phyloP scores from a whole-genome alignment of 2,888 invertebrate species.

The Vesta saturnalis region DNA sequence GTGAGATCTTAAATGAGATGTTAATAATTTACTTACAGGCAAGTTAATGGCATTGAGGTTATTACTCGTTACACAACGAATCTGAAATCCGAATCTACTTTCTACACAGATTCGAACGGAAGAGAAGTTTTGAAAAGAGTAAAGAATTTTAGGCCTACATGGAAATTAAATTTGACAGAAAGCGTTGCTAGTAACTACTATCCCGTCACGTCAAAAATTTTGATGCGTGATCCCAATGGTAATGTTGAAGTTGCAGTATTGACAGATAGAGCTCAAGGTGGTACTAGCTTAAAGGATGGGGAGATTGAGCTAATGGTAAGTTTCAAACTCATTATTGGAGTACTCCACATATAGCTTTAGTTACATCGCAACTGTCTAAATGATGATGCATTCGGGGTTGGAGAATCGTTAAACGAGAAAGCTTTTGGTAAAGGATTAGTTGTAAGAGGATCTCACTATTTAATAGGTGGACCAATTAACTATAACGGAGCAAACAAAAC shows the following conservation, averaged over 20 bases:
- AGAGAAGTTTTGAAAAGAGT: slow-evolving; percentile 81
- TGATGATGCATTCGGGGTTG: slow-evolving; percentile 95
- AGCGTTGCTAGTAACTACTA: slow-evolving; percentile 90
- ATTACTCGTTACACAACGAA: slow-evolving; percentile 76
- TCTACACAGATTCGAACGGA: slow-evolving; percentile 96
- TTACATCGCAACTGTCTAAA: slow-evolving; percentile 83
- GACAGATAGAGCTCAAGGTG: slow-evolving; percentile 85
- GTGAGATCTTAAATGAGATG: not conserved
- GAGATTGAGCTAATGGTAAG: slow-evolving; percentile 80
- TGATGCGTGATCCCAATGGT: slow-evolving; percentile 66
- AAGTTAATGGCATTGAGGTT: slow-evolving; percentile 82
- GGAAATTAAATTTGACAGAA: slow-evolving; percentile 75
- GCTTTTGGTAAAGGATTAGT: slow-evolving; percentile 75
- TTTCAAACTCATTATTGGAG: too few relatives aligned
- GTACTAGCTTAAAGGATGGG: slow-evolving; percentile 78
- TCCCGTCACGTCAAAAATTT: slow-evolving; percentile 87
- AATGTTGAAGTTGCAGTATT: slow-evolving; percentile 68
- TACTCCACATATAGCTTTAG: too few relatives aligned
- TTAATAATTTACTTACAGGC: slow-evolving; percentile 58
- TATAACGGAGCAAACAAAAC: slow-evolving; percentile 49
- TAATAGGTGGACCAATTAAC: slow-evolving; percentile 61
- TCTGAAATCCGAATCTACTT: slow-evolving; percentile 71
- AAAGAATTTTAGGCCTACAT: slow-evolving; percentile 77
- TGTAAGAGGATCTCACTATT: slow-evolving; percentile 74
- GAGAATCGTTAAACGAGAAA: slow-evolving; percentile 88